Conservation (phyloP, 2,113 vertebrate genomes). For the Petrocephalus microphthalmus region DNA sequence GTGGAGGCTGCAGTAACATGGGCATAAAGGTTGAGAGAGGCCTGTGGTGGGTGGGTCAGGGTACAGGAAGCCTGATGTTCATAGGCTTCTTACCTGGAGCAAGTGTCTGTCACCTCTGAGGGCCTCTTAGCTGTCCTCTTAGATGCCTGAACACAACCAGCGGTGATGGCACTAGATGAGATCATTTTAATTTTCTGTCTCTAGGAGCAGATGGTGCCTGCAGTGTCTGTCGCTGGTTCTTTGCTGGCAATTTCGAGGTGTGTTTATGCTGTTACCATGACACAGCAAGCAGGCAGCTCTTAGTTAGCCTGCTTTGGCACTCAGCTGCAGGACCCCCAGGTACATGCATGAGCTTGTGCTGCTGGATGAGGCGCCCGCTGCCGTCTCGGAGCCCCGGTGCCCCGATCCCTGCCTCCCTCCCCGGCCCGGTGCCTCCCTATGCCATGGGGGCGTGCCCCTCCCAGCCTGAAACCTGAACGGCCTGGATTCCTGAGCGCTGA, state of each 20-base stretch:
- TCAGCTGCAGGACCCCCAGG: background rate
- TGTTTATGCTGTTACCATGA: background rate
- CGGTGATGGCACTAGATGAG: background rate
- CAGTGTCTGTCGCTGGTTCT: background rate
- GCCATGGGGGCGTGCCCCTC: background rate
- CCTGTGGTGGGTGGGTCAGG: background rate
- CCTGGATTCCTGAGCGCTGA: background rate
- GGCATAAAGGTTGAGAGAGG: background rate
- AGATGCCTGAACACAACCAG: background rate
- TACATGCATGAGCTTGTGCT: background rate
- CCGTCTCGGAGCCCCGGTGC: background rate
- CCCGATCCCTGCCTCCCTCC: background rate
- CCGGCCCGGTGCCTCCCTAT: background rate
- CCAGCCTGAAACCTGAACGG: background rate
- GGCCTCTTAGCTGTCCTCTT: background rate
- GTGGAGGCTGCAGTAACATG: background rate
- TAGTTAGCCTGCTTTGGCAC: background rate
- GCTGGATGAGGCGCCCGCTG: no score
- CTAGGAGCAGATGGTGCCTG: background rate
- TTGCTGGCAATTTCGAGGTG: background rate
- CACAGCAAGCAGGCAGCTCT: background rate
- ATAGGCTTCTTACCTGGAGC: background rate
- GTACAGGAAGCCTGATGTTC: background rate
- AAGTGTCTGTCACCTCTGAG: background rate
- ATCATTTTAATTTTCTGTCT: background rate